Percentiles rank a stretch among this genome's conserved stretches.
Evolutionary conservation across 2,888 invertebrate genomes (phyloP).

Genomic region (Laothoe populi): DNA sequence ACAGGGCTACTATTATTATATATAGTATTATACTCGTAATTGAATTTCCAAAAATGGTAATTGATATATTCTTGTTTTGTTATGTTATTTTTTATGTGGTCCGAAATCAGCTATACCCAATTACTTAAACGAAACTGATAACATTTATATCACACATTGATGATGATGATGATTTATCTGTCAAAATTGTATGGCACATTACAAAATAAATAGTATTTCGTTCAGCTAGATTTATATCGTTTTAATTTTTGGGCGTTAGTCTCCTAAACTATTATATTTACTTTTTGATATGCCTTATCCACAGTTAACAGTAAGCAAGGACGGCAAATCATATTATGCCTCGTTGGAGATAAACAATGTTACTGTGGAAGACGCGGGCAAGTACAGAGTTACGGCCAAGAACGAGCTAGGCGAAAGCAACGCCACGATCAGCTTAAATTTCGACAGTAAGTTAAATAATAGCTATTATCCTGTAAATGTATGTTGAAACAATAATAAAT

Average conservation of each 20-base stretch:
- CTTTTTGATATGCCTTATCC: conserved; percentile 11
- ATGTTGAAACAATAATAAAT: background rate
- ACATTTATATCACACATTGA: no score
- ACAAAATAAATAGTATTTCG: no score
- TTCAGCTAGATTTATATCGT: no score
- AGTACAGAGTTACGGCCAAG: conserved; percentile 98
- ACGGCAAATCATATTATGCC: conserved; percentile 97
- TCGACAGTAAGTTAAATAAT: conserved; percentile 94
- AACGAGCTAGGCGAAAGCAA: conserved; percentile 99
- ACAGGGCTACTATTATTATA: no score
- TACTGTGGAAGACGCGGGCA: conserved; percentile 98
- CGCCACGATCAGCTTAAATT: conserved; percentile 98
- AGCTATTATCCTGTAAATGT: background rate
- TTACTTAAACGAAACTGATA: no score
- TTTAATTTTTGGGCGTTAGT: background rate
- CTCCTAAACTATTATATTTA: background rate
- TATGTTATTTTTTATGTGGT: no score
- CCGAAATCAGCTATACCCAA: no score
- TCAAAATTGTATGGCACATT: no score
- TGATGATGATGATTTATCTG: no score
- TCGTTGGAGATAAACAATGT: conserved; percentile 97
- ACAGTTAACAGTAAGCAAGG: conserved; percentile 94
- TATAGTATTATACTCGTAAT: no score
- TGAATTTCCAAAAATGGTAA: no score
- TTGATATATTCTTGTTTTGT: no score